Evolutionary conservation across 2,113 vertebrate genomes (phyloP).

Genomic region (Oryzias celebensis): DNA sequence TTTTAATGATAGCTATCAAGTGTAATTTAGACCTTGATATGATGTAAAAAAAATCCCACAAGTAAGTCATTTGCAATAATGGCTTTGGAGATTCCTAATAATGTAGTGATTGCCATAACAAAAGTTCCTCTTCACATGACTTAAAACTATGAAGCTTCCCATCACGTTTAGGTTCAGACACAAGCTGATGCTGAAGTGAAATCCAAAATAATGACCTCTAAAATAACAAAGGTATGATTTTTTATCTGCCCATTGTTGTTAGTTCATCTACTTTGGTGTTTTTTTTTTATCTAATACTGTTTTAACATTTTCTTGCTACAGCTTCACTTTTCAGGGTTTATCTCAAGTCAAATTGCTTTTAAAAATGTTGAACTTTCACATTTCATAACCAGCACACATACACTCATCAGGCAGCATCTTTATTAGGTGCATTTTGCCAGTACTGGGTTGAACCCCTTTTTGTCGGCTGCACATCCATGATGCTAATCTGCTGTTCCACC

Average conservation of each 20-base stretch:
- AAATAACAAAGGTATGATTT: background rate
- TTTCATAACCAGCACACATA: background rate
- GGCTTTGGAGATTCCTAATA: conserved; percentile 2
- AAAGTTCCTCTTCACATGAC: background rate
- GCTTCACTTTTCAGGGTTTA: background rate
- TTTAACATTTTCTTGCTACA: too few species aligned
- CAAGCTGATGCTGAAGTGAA: background rate
- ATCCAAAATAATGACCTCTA: background rate
- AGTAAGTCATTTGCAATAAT: conserved; percentile 11
- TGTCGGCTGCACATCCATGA: too few species aligned
- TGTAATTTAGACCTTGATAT: conserved; percentile 25
- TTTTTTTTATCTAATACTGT: background rate
- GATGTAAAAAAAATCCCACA: conserved; percentile 26
- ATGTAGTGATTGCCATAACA: conserved; percentile 5
- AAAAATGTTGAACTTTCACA: background rate
- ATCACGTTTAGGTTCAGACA: too few species aligned
- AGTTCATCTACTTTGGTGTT: too few species aligned
- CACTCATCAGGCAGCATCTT: too few species aligned
- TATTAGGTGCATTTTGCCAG: too few species aligned
- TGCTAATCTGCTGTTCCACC: too few species aligned
- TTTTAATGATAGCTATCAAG: conserved; percentile 38
- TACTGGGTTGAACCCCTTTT: too few species aligned
- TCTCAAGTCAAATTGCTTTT: background rate
- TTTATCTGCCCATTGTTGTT: too few species aligned
- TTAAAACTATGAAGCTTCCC: too few species aligned